Conservation (phyloP, 2,888 invertebrate genomes). For the Rutpela maculata region DNA sequence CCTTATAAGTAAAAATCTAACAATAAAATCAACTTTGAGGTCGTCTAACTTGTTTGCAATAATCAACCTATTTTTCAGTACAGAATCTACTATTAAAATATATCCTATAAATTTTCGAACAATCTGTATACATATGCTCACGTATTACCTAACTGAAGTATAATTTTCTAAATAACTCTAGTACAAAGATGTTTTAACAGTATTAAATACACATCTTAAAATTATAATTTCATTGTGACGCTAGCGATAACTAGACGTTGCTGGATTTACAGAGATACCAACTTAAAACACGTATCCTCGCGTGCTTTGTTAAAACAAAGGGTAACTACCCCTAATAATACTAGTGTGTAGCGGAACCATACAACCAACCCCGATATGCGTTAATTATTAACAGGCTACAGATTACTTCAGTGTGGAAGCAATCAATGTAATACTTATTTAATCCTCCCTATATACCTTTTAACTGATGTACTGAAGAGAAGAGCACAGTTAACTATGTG, state of each 20-base stretch:
- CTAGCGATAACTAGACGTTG: conserved; percentile 36
- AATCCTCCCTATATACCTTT: conserved; percentile 44
- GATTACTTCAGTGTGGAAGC: conserved; percentile 64
- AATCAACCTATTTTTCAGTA: too few relatives aligned
- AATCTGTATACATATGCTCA: too few relatives aligned
- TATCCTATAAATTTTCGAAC: too few relatives aligned
- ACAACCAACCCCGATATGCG: conserved; percentile 54
- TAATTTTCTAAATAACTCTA: too few relatives aligned
- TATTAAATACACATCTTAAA: conserved; percentile 15
- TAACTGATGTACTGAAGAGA: conserved; percentile 26
- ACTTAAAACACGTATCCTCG: conserved; percentile 44
- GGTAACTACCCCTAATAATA: conserved; percentile 47
- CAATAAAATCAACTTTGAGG: too few relatives aligned
- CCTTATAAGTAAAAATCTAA: too few relatives aligned
- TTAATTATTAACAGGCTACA: conserved; percentile 68
- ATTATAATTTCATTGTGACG: conserved; percentile 39
- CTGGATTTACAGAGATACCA: conserved; percentile 27
- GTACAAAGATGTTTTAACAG: background rate
- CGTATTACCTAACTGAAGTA: too few relatives aligned
- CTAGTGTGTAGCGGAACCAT: conserved; percentile 33
- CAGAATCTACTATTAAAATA: too few relatives aligned
- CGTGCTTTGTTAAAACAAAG: conserved; percentile 47
- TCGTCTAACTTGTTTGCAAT: too few relatives aligned
- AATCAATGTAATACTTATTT: conserved; percentile 60
- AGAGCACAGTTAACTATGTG: conserved; percentile 17